phyloP scores from a whole-genome alignment of 2,113 vertebrate species.

The Vulpes lagopus region DNA sequence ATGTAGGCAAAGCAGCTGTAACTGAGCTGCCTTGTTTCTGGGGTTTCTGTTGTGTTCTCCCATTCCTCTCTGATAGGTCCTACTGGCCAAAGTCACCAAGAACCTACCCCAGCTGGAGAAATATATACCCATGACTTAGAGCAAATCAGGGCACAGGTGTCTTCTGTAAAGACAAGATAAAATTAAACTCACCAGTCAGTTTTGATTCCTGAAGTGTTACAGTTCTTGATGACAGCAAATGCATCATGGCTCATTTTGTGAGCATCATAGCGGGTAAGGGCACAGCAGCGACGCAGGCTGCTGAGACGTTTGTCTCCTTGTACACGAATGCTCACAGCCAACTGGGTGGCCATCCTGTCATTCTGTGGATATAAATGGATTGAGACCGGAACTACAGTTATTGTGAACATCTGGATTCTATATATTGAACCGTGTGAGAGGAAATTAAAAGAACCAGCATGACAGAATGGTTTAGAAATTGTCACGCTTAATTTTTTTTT shows the following conservation, averaged over 20 bases:
- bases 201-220: constrained; percentile 92
- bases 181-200: constrained; percentile 91
- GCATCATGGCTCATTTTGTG: constrained; percentile 92
- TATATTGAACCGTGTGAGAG: background rate
- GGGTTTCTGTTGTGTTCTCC: background rate
- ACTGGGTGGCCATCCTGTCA: constrained; percentile 91
- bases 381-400: constrained; percentile 52
- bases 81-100: constrained; percentile 26
- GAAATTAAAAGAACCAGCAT: constrained; percentile 45
- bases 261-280: constrained; percentile 93
- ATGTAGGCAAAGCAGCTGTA: background rate
- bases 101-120: background rate
- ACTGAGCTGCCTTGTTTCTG: background rate
- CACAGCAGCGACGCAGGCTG: constrained; percentile 93
- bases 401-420: background rate
- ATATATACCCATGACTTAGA: constrained; percentile 14
- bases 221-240: constrained; percentile 93
- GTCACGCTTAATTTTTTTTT: background rate
- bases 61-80: background rate
- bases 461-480: constrained; percentile 38
- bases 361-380: constrained; percentile 88
- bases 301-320: constrained; percentile 88
- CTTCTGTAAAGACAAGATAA: background rate
- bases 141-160: background rate
- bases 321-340: constrained; percentile 92